phyloP scores from a whole-genome alignment of 1,140 invertebrate genomes.

The Philopotamus ludificatus region DNA sequence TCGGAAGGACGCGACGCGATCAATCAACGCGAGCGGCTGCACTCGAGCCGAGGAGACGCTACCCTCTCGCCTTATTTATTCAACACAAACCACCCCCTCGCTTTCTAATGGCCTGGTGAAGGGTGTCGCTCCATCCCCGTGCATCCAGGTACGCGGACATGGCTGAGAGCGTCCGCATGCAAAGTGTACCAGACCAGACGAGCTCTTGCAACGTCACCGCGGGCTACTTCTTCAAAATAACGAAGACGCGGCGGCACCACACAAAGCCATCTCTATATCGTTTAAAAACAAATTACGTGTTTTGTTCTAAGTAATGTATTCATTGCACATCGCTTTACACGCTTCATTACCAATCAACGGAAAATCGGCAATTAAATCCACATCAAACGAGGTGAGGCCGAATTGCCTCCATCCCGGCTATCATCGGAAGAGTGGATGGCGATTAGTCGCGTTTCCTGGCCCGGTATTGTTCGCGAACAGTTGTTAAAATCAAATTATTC shows the following conservation, averaged over 20 bases:
- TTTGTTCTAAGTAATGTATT: no score
- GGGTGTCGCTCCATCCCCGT: background rate
- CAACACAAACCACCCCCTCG: background rate
- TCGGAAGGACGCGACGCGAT: conserved; percentile 32
- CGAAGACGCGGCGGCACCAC: background rate
- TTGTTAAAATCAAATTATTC: conserved; percentile 6
- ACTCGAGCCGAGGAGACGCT: conserved; percentile 1
- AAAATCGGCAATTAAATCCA: conserved; percentile 12
- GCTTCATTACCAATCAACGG: conserved; percentile 14
- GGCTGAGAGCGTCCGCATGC: background rate
- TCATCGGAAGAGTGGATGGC: background rate
- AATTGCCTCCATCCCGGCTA: background rate
- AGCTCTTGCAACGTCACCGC: background rate
- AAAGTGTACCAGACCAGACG: background rate
- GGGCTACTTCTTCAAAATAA: background rate
- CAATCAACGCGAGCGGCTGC: conserved; percentile 25
- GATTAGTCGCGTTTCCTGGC: background rate
- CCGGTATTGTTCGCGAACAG: no score
- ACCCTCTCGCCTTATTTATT: conserved; percentile 8
- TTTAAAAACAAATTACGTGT: background rate
- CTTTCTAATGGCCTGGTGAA: background rate
- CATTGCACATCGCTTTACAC: conserved; percentile 5
- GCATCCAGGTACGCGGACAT: background rate
- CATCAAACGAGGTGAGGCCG: conserved; percentile 18
- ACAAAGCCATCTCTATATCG: background rate